A percentile compares a stretch with the other conserved stretches of the same genome.
These are phyloP conservation scores for Erebia aethiops DNA, from an alignment of 2,888 invertebrate genomes.

Conservation along the genomic window DNA sequence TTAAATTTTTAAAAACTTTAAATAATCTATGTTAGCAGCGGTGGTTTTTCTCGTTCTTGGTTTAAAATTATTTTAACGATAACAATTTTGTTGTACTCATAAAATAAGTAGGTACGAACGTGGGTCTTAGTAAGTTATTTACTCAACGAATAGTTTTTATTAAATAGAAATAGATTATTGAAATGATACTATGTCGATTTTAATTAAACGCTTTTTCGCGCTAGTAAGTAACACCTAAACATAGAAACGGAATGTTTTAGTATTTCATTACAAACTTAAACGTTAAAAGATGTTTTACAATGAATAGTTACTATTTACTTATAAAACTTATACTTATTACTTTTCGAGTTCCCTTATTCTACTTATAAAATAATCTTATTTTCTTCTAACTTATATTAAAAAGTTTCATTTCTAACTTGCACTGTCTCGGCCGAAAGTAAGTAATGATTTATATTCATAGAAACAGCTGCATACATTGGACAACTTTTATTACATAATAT, in stretches of 20 bases:
- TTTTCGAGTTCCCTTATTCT: slow-evolving; percentile 9
- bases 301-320: slow-evolving; percentile 15
- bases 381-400: slow-evolving; percentile 14
- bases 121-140: neutral
- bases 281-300: slow-evolving; percentile 14
- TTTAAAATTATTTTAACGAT: neutral
- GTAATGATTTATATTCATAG: slow-evolving; percentile 29
- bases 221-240: slow-evolving; percentile 13
- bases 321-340: slow-evolving; percentile 33
- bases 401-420: slow-evolving; percentile 44
- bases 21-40: neutral
- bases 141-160: too few relatives aligned
- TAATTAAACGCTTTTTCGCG: neutral
- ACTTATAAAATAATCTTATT: slow-evolving; percentile 10
- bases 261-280: slow-evolving; percentile 20
- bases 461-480: slow-evolving; percentile 48
- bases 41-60: slow-evolving; percentile 11
- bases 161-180: too few relatives aligned
- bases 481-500: slow-evolving; percentile 37
- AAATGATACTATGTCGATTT: neutral
- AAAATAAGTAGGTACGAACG: too few relatives aligned
- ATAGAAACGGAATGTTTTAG: slow-evolving; percentile 34
- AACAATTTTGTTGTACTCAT: neutral
- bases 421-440: slow-evolving; percentile 52
- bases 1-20: neutral